Evolutionary conservation across 2,888 invertebrate genomes (phyloP).

Genomic region (Melanostoma scalare): DNA sequence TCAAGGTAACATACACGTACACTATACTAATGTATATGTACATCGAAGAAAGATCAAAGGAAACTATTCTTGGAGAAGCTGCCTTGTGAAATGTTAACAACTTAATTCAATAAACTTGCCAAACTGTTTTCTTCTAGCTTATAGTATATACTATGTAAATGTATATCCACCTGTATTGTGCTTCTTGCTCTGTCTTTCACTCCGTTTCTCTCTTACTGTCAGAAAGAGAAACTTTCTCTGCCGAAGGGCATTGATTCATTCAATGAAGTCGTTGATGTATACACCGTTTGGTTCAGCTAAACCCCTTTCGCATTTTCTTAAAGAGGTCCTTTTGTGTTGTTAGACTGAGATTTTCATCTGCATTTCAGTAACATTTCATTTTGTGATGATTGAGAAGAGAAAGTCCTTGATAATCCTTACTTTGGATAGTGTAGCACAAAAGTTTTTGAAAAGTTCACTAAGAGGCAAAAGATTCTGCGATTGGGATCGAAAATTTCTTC

Average conservation of each 20-base stretch:
- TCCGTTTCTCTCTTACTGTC: not conserved
- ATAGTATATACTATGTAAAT: not conserved
- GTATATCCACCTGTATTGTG: not conserved
- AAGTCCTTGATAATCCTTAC: conserved; percentile 33
- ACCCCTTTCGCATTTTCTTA: conserved; percentile 6
- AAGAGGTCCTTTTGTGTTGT: conserved; percentile 36
- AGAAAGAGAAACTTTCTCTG: not conserved
- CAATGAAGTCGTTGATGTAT: conserved; percentile 60
- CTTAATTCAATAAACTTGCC: conserved; percentile 67
- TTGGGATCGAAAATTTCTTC: conserved; percentile 24
- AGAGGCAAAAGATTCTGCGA: conserved; percentile 7
- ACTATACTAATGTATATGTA: not conserved
- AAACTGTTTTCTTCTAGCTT: not conserved
- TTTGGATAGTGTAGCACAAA: conserved; percentile 6
- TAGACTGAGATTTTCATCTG: conserved; percentile 32
- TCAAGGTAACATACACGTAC: conserved; percentile 44
- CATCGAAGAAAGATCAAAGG: conserved; percentile 50
- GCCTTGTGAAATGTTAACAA: conserved; percentile 55
- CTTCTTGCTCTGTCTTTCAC: not conserved
- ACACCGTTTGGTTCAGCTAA: conserved; percentile 13
- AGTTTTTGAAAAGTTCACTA: conserved; percentile 46
- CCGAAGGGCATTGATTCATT: conserved; percentile 54
- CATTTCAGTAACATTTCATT: conserved; percentile 39
- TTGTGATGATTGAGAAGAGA: conserved; percentile 1
- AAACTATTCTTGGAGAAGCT: conserved; percentile 47